Evolutionary conservation across 2,888 invertebrate species (phyloP).

Genomic region (Caenorhabditis imperialis): DNA sequence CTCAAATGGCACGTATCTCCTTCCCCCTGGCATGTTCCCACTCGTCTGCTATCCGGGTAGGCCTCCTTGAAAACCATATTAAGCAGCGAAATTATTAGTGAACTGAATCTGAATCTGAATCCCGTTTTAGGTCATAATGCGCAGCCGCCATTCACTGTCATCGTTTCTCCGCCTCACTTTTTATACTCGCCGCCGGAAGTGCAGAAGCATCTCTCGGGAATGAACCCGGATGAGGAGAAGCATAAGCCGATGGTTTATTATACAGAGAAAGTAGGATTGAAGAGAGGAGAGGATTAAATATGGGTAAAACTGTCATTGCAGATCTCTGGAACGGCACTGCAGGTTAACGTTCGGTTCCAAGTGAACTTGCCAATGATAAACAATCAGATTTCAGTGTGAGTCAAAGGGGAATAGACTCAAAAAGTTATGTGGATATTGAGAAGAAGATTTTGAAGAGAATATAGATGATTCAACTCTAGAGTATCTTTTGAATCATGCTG

Average conservation of each 20-base stretch:
- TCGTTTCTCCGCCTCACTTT: constrained; percentile 69
- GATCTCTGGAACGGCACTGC: constrained; percentile 54
- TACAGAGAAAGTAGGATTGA: constrained; percentile 57
- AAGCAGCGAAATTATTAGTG: background rate
- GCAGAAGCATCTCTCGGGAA: constrained; percentile 54
- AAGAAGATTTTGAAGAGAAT: too few relatives aligned
- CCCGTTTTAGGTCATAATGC: constrained; percentile 57
- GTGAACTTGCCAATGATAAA: constrained; percentile 57
- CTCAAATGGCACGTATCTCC: constrained; percentile 44
- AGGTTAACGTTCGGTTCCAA: constrained; percentile 62
- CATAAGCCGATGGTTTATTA: constrained; percentile 60
- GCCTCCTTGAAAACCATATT: constrained; percentile 9
- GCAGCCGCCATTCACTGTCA: constrained; percentile 63
- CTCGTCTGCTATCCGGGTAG: constrained; percentile 57
- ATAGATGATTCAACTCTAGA: too few relatives aligned
- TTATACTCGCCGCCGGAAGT: constrained; percentile 64
- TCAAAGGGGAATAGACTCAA: constrained; percentile 27
- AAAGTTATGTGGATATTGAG: too few relatives aligned
- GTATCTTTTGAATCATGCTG: background rate
- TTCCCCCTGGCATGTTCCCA: constrained; percentile 62
- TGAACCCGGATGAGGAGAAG: constrained; percentile 38
- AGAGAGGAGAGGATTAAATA: too few relatives aligned
- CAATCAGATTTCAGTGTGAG: constrained; percentile 37
- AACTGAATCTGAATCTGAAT: too few relatives aligned
- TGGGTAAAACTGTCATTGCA: constrained; percentile 27